Percentiles rank a stretch among this genome's conserved stretches.
These are phyloP conservation scores for Leptothorax acervorum DNA, from an alignment of 2,888 invertebrate genomes.

Conservation along the genomic window DNA sequence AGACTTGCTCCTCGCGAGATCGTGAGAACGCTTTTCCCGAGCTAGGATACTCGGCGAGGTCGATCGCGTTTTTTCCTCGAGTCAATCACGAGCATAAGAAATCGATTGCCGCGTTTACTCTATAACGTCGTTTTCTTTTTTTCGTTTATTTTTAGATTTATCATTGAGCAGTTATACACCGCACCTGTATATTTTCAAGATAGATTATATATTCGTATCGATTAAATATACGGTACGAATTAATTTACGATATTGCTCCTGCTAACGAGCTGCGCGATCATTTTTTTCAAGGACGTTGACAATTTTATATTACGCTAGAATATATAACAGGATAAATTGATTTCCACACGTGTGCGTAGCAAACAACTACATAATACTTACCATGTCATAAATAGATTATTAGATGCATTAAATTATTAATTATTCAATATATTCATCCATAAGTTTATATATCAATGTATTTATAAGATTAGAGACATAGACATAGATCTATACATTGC, in stretches of 20 bases:
- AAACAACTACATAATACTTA: not conserved
- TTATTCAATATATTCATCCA: not conserved
- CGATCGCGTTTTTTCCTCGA: constrained; percentile 6
- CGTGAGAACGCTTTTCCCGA: constrained; percentile 72
- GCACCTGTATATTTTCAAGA: not conserved
- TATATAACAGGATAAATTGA: not conserved
- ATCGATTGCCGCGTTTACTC: not conserved
- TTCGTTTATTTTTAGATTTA: not conserved
- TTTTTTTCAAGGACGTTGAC: not conserved
- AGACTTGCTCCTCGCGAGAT: constrained; percentile 63
- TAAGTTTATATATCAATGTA: not conserved
- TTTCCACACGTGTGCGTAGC: not conserved
- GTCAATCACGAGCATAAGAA: not conserved
- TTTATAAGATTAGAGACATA: not conserved
- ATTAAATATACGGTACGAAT: not conserved
- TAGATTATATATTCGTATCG: not conserved
- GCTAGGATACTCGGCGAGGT: not conserved
- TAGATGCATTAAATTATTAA: not conserved
- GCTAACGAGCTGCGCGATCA: not conserved
- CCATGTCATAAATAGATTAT: not conserved
- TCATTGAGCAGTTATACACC: not conserved
- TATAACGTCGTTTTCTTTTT: not conserved
- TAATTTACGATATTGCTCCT: not conserved
- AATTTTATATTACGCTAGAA: not conserved
- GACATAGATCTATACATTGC: no score